Evolutionary conservation across 1,140 invertebrate species (phyloP).

Genomic region (Dolichoris vasculosae): DNA sequence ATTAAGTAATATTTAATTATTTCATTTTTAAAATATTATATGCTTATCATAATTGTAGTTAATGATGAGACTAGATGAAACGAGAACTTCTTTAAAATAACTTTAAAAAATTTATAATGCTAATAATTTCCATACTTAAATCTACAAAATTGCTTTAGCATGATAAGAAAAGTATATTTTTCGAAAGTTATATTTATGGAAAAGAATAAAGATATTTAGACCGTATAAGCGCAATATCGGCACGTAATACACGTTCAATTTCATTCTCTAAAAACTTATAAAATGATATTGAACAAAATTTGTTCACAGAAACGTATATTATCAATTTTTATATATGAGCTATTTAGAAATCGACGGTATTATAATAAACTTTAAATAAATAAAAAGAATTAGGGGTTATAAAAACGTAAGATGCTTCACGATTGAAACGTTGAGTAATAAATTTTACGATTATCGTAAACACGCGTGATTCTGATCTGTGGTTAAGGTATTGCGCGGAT

Average conservation of each 20-base stretch:
- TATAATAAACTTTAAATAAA: neutral
- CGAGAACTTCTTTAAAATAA: neutral
- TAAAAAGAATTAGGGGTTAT: neutral
- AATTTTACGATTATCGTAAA: neutral
- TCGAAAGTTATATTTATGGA: no score
- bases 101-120: neutral
- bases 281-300: no score
- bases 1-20: slow-evolving; percentile 41
- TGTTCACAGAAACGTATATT: no score
- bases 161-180: no score
- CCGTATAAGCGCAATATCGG: no score
- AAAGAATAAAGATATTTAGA: no score
- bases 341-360: no score
- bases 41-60: slow-evolving; percentile 34
- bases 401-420: no score
- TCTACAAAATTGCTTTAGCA: no score
- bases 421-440: neutral
- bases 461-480: neutral
- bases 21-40: slow-evolving; percentile 29
- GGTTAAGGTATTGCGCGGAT: slow-evolving; percentile 2
- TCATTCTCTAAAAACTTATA: no score
- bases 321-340: no score
- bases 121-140: neutral
- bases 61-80: slow-evolving; percentile 31
- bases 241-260: no score